Base-by-base conservation (phyloP, 2,888 invertebrate species). In the Muscina levida region DNA sequence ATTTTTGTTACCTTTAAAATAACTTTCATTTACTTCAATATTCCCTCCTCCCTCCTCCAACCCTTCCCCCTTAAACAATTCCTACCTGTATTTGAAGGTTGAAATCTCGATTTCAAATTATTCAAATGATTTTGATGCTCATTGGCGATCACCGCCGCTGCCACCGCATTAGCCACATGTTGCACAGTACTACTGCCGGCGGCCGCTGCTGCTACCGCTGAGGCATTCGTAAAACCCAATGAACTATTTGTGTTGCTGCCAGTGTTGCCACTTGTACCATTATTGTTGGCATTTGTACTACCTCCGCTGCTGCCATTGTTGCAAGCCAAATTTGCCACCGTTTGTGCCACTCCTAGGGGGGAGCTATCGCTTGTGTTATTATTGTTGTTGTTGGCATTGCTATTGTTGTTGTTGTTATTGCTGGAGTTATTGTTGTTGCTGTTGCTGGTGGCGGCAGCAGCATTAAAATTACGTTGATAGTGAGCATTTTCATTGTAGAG, bases 401-500 rank as follows among this genome's bases (percentile, higher is more conserved):
- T 6, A 74, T 77, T 72, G 59, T 56, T 56, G 39, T 77, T 66
- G 66, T 15, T 68, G 72, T 17, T 53, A 48, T 42, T 62, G 84
- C 80, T 37, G 83, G 84, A 68, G 80, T 83, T 19, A 83, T 75
- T 26, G 84, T 76, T 48, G 83, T 71, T 5, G 77, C 77, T 68
- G 56, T 44, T 37, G 37, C 74, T 57, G 68, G 26, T 67, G 62
- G 17, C 56, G 53, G 37, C 53, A 56, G 77, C 19, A 24, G 67
- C 31, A 73, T 62, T 87, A 74, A 88, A 90, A 79, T 85, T 87
- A 57, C 88, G 90, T 74, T 89, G 88, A 82, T 90, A 90, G 37
- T 87, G 88, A 26, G 85, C 85, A 82, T 86, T 88, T 66, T 89
- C 89, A 83, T 85, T 87, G 83, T 90, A 90, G 75, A 90, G 86